These are phyloP conservation scores for Choreutis nemorana DNA, from an alignment of 2,888 invertebrate species.

Conservation along the genomic window DNA sequence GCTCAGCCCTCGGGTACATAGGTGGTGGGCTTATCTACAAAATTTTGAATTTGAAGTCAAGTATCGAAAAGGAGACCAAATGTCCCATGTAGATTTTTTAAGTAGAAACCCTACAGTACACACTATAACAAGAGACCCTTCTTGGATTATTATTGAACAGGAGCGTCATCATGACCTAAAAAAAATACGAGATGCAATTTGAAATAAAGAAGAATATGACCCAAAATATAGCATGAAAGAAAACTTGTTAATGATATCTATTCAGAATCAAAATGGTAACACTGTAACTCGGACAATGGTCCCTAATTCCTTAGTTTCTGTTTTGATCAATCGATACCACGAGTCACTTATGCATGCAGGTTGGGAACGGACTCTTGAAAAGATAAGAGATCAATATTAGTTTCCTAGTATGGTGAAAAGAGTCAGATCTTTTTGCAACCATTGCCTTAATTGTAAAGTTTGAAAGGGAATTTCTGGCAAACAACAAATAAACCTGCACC, in stretches of 20 bases:
- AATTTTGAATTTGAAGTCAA: constrained; percentile 12
- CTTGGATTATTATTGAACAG: constrained; percentile 1
- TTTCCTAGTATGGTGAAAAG: constrained; percentile 7
- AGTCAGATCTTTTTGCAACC: constrained; percentile 6
- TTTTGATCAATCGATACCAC: constrained; percentile 11
- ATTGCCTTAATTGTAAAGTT: constrained; percentile 13
- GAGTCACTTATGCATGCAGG: constrained; percentile 12
- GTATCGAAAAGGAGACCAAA: constrained; percentile 9
- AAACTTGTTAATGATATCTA: too few relatives aligned
- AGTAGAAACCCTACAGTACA: too few relatives aligned
- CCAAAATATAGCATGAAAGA: constrained; percentile 12
- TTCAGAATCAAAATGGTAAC: constrained; percentile 9
- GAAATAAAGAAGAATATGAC: constrained; percentile 10
- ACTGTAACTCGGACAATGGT: constrained; percentile 11
- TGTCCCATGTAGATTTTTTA: too few relatives aligned
- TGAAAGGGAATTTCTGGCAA: constrained; percentile 13
- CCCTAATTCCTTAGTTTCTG: constrained; percentile 11
- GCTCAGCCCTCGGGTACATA: constrained; percentile 10
- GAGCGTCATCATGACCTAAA: constrained; percentile 7
- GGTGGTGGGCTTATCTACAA: constrained; percentile 13
- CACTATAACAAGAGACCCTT: neutral
- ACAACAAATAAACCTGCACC: constrained; percentile 12
- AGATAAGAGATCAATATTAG: too few relatives aligned
- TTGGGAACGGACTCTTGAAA: constrained; percentile 13
- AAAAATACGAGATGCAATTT: constrained; percentile 12